Conservation (phyloP, 2,113 vertebrate genomes). For the Perca flavescens region DNA sequence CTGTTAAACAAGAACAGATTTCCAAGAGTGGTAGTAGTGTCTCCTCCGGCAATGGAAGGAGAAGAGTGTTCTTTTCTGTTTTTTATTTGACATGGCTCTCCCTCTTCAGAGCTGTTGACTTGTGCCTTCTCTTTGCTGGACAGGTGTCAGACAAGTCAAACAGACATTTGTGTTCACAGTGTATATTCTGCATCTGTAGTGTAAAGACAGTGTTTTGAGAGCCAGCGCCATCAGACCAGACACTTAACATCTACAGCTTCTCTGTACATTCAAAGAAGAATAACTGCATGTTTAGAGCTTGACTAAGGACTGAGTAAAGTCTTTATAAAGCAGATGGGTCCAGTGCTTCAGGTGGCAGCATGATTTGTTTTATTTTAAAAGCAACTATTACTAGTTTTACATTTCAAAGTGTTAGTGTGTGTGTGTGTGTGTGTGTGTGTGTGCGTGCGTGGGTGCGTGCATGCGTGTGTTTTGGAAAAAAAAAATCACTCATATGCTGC, state of each 20-base stretch:
- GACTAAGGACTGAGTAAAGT: background rate
- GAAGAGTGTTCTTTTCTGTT: slow-evolving; percentile 18
- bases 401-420: background rate
- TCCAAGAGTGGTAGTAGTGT: background rate
- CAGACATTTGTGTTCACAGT: slow-evolving; percentile 9
- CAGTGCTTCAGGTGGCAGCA: slow-evolving; percentile 1
- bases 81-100: slow-evolving; percentile 33
- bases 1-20: slow-evolving; percentile 47
- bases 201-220: slow-evolving; percentile 25
- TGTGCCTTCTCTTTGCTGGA: background rate
- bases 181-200: background rate
- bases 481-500: background rate
- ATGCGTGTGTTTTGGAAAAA: slow-evolving; percentile 8
- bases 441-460: background rate
- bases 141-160: slow-evolving; percentile 32
- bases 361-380: slow-evolving; percentile 1
- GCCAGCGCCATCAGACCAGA: background rate
- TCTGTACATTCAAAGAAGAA: background rate
- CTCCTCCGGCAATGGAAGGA: slow-evolving; percentile 8
- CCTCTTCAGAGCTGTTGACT: background rate
- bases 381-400: slow-evolving; percentile 10
- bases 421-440: background rate
- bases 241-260: background rate
- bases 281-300: background rate
- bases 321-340: background rate